phyloP scores from a whole-genome alignment of 2,113 vertebrate genomes.

The Peromyscus californicus region DNA sequence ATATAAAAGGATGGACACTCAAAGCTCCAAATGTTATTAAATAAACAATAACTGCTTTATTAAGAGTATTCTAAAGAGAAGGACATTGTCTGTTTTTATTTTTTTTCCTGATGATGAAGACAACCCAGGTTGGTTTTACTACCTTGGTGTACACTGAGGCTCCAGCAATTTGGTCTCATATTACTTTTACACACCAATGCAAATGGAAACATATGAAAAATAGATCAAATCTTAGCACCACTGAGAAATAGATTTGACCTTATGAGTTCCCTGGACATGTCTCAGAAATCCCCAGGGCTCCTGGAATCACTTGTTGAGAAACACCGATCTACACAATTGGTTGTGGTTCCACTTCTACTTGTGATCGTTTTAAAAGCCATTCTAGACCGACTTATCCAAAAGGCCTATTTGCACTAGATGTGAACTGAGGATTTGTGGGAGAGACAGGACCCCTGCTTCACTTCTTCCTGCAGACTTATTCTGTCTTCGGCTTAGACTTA shows the following conservation, averaged over 20 bases:
- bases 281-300: neutral
- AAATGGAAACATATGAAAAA: neutral
- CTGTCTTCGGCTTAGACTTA: neutral
- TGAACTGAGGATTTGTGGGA: neutral
- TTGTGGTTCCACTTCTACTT: neutral
- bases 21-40: neutral
- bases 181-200: neutral
- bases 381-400: neutral
- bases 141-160: neutral
- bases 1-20: neutral
- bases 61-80: constrained; percentile 24
- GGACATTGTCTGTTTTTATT: neutral
- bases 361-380: neutral
- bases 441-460: neutral
- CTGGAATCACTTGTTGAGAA: neutral
- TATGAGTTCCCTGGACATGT: neutral
- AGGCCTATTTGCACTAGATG: neutral
- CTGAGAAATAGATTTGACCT: constrained; percentile 12
- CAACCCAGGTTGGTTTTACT: neutral
- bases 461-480: neutral
- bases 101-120: neutral
- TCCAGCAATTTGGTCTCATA: neutral
- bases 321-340: neutral
- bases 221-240: neutral
- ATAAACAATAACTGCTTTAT: neutral